A percentile compares a stretch with the other conserved stretches of the same genome.
Evolutionary conservation across 35 echinoderm and acorn worm species (phyloP).

Genomic region (Stichopus chloronotus): DNA sequence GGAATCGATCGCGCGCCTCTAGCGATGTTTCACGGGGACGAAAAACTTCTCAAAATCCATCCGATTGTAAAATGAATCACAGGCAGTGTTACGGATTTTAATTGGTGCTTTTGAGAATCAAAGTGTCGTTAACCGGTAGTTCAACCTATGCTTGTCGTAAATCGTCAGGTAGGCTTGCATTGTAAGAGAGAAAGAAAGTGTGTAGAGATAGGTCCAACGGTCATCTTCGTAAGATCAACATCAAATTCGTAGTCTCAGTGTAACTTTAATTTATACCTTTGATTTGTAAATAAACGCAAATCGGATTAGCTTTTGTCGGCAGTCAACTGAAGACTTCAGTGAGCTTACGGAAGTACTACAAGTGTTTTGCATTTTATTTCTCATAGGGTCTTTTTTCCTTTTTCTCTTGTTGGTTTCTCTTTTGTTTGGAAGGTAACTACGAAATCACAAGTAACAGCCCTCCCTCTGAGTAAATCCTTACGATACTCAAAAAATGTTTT

Average conservation of each 20-base stretch:
- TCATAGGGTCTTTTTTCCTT: too few species aligned
- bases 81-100: background rate
- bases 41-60: background rate
- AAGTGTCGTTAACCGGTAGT: conserved; percentile 5
- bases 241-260: too few species aligned
- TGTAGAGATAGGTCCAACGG: too few species aligned
- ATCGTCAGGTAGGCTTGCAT: too few species aligned
- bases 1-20: conserved; percentile 1
- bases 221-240: too few species aligned
- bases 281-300: too few species aligned
- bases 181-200: too few species aligned
- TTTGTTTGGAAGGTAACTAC: background rate
- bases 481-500: background rate
- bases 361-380: too few species aligned
- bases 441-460: background rate
- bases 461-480: background rate
- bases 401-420: background rate
- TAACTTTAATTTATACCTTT: too few species aligned
- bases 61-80: background rate
- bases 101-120: background rate
- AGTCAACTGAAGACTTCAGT: too few species aligned
- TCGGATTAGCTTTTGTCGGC: too few species aligned
- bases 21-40: conserved; percentile 4
- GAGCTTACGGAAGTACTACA: too few species aligned
- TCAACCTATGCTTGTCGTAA: background rate